Percentiles rank a stretch among this genome's conserved stretches.
Conservation (phyloP, 2,888 invertebrate genomes). For the Lepidochitona cinerea region DNA sequence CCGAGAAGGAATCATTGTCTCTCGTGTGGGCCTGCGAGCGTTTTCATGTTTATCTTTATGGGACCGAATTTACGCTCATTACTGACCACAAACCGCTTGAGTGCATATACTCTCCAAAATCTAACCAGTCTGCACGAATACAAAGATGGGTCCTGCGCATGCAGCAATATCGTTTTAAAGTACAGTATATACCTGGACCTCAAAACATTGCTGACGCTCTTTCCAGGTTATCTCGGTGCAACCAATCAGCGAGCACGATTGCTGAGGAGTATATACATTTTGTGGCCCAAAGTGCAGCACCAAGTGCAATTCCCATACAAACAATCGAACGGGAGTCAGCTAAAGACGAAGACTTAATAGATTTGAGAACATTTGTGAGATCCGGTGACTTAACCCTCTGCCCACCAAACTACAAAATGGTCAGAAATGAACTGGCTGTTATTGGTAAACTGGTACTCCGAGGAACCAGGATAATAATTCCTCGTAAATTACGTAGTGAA, state of each 20-base stretch:
- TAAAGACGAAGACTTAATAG: conserved; percentile 10
- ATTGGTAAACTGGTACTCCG: conserved; percentile 31
- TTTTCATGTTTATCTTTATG: conserved; percentile 21
- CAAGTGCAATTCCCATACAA: neutral
- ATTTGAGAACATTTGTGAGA: conserved; percentile 2
- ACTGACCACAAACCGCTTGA: conserved; percentile 22
- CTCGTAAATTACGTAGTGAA: conserved; percentile 24
- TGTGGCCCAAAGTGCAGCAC: conserved; percentile 7
- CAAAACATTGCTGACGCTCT: conserved; percentile 13
- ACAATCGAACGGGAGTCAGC: conserved; percentile 12
- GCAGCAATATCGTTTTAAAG: conserved; percentile 3
- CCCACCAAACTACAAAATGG: neutral
- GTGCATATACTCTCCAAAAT: conserved; percentile 11
- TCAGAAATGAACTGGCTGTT: conserved; percentile 25
- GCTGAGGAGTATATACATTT: conserved; percentile 8
- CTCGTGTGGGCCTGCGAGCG: conserved; percentile 21
- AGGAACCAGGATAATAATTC: conserved; percentile 33
- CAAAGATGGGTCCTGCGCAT: conserved; percentile 10
- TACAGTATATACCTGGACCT: conserved; percentile 4
- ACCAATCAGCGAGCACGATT: neutral
- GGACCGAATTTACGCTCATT: conserved; percentile 14
- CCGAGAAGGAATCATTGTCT: conserved; percentile 16
- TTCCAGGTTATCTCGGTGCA: neutral
- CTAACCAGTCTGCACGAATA: conserved; percentile 13
- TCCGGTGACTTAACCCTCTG: conserved; percentile 8